Base-by-base conservation (phyloP, 2,797 vertebrate species). In the Pseudomugil gertrudae region DNA sequence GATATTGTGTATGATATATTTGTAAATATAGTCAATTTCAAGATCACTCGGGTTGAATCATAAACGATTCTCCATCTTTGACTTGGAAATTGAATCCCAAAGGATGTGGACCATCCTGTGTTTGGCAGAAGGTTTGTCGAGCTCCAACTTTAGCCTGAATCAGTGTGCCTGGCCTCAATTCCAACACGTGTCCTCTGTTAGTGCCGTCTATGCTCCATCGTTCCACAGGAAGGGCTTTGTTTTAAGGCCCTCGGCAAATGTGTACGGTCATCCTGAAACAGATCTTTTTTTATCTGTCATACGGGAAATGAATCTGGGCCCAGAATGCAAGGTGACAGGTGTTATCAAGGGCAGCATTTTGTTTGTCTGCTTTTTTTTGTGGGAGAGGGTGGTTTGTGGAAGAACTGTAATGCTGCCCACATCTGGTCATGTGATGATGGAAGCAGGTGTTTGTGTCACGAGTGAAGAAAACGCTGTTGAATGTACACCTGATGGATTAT, bases 161-260 rank as follows among this genome's bases (percentile, higher is more conserved):
- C 91, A 92, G 89, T 90, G 92, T 93, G 93, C 92, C 94, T 94
- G 90, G 87, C 86, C 87, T 87, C 58, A 53, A 84, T 84, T 81
- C 83, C 24, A 21, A 81, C 72, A 79, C 81, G 72, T 54, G 57
- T 66, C 50, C 57, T 63, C 47, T 75, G 74, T 72, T 64, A 56
- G 63, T 71, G 54, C 64, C 72, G 67, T 84, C 55, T 80, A 65
- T 53, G 47, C 51, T 53, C 67, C 8, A 51, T 69, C 71, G 77
- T 63, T 58, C 73, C 50, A 73, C 63, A 47, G 65, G 62, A 74
- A 40, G 73, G 76, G 74, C 65, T 84, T 59, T 70, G 72, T 83
- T 87, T 87, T 69, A 86, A 75, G 53, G 69, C 83, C 62, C 51
- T 59, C 51, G 21, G 43, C 32, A 38, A 63, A 72, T 57, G 57